Conservation (phyloP, 2,113 vertebrate species). For the Alligator mississippiensis region DNA sequence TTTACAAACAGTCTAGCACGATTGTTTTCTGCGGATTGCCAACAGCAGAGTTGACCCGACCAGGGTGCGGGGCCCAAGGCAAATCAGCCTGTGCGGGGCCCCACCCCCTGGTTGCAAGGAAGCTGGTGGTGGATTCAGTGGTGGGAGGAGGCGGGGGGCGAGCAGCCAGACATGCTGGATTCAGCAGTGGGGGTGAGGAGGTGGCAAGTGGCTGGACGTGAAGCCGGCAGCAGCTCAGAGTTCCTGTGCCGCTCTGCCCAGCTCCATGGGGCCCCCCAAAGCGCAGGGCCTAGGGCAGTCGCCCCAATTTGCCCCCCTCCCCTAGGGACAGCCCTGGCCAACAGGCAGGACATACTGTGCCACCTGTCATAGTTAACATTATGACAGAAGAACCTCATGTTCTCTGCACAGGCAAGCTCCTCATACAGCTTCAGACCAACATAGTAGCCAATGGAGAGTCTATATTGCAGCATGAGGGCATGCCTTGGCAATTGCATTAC, state of each 20-base stretch:
- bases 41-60: no score
- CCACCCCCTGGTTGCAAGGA: neutral
- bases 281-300: no score
- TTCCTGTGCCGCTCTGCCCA: no score
- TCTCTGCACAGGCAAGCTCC: neutral
- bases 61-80: rapidly evolving
- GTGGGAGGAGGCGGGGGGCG: neutral
- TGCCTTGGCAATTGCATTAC: no score
- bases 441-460: neutral
- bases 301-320: no score
- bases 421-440: neutral
- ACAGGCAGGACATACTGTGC: no score
- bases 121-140: rapidly evolving
- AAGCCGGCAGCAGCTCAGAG: no score
- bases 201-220: no score
- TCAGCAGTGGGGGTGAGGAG: neutral
- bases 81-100: rapidly evolving
- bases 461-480: neutral
- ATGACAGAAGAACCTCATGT: no score
- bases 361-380: no score
- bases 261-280: no score
- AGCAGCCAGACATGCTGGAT: neutral
- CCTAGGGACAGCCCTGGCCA: no score
- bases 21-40: neutral
- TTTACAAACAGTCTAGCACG: neutral